A percentile compares a stretch with the other conserved stretches of the same genome.
Evolutionary conservation across 1,140 invertebrate species (phyloP).

Genomic region (Geopemphigus sp.): DNA sequence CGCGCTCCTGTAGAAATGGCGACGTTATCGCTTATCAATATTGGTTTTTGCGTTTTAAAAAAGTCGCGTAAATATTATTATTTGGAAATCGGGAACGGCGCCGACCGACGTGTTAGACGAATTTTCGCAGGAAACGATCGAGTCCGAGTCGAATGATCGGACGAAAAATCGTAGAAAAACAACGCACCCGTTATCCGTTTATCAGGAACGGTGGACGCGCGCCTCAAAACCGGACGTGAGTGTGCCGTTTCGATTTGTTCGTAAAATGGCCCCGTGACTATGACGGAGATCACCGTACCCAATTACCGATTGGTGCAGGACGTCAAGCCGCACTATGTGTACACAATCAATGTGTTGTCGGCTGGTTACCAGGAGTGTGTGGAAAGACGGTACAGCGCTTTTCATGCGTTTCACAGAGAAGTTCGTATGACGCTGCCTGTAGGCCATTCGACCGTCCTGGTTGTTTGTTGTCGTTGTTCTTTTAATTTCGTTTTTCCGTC

Average conservation of each 20-base stretch:
- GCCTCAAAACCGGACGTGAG: too few species aligned
- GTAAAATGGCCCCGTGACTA: neutral
- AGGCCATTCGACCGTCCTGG: neutral
- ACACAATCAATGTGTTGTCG: constrained; percentile 60
- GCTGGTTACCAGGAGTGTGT: constrained; percentile 58
- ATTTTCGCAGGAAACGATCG: too few species aligned
- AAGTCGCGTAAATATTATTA: too few species aligned
- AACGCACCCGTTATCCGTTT: too few species aligned
- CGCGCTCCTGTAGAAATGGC: too few species aligned
- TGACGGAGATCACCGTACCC: constrained; percentile 51
- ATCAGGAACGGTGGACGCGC: too few species aligned
- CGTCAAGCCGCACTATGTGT: constrained; percentile 61
- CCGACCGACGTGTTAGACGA: too few species aligned
- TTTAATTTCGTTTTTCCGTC: neutral
- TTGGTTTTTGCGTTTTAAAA: too few species aligned
- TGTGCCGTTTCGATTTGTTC: neutral
- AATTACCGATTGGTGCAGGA: constrained; percentile 52
- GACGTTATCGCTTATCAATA: too few species aligned
- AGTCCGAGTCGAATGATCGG: too few species aligned
- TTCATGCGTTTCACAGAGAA: constrained; percentile 63
- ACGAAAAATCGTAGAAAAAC: too few species aligned
- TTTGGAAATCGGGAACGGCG: too few species aligned
- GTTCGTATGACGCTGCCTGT: constrained; percentile 55
- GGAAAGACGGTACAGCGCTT: constrained; percentile 64
- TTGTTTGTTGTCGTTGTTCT: neutral